Conservation (phyloP, 2,888 invertebrate species). For the Machimus rusticus region DNA sequence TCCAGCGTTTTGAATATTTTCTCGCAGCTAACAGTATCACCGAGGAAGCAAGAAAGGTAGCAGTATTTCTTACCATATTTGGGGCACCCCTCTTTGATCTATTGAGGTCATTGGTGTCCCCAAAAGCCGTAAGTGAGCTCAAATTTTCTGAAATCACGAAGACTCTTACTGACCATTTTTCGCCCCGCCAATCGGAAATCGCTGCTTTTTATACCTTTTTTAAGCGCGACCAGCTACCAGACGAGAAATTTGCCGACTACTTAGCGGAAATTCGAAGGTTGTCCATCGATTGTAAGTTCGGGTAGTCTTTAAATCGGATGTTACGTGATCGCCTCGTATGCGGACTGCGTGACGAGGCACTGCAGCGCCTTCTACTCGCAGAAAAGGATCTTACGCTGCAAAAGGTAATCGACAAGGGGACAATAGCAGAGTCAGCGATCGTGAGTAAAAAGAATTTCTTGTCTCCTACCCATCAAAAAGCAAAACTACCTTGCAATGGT, state of each 20-base stretch:
- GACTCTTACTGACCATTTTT: not conserved
- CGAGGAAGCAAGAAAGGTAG: too few species aligned
- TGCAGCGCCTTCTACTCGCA: not conserved
- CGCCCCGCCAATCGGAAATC: not conserved
- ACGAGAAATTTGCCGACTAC: not conserved
- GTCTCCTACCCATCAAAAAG: too few species aligned
- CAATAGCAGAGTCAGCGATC: too few species aligned
- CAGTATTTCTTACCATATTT: too few species aligned
- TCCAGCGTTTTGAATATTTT: too few species aligned
- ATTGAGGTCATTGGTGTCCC: too few species aligned
- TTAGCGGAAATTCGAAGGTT: not conserved
- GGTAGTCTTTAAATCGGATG: not conserved
- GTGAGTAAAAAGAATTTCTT: too few species aligned
- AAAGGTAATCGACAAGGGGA: not conserved
- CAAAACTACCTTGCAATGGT: too few species aligned
- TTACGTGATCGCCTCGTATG: not conserved
- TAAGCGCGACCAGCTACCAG: not conserved
- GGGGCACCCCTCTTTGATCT: not conserved
- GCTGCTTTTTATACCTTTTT: not conserved
- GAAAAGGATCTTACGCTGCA: not conserved
- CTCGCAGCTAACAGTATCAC: too few species aligned
- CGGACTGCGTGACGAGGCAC: not conserved
- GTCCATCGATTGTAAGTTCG: not conserved
- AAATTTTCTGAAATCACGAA: not conserved
- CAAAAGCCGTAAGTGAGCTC: too few species aligned